phyloP scores from a whole-genome alignment of 2,113 vertebrate species.

The Paramormyrops kingsleyae region DNA sequence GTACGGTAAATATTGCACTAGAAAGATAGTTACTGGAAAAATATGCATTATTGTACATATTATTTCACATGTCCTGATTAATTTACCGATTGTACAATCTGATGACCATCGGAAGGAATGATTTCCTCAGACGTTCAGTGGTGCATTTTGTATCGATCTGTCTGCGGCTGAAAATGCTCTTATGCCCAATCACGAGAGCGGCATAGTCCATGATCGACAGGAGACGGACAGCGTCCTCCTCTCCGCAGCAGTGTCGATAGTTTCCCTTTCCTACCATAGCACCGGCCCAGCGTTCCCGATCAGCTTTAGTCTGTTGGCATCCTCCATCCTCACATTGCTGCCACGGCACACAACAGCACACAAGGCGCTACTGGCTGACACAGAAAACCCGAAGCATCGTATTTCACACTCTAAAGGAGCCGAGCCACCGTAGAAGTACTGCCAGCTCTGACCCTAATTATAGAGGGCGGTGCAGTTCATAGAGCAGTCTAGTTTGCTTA shows the following conservation, averaged over 20 bases:
- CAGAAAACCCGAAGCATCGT: background rate
- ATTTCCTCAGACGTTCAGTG: background rate
- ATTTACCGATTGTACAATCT: background rate
- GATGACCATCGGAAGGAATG: background rate
- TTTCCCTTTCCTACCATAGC: background rate
- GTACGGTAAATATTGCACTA: background rate
- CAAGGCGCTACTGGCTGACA: background rate
- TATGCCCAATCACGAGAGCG: background rate
- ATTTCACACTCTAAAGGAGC: background rate
- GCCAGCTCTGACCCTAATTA: background rate
- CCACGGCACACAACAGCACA: background rate
- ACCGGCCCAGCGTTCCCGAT: background rate
- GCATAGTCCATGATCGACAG: background rate
- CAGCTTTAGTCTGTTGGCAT: background rate
- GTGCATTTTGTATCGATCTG: background rate
- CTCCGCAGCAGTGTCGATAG: background rate
- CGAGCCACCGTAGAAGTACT: background rate
- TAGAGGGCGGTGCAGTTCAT: background rate
- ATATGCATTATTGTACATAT: background rate
- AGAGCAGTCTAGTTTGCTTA: background rate
- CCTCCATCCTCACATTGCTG: background rate
- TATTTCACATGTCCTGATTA: background rate
- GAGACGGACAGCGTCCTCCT: background rate
- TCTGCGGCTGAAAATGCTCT: background rate
- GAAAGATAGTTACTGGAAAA: background rate